phyloP scores from a whole-genome alignment of 2,888 invertebrate genomes.

The Girardia tigrina region DNA sequence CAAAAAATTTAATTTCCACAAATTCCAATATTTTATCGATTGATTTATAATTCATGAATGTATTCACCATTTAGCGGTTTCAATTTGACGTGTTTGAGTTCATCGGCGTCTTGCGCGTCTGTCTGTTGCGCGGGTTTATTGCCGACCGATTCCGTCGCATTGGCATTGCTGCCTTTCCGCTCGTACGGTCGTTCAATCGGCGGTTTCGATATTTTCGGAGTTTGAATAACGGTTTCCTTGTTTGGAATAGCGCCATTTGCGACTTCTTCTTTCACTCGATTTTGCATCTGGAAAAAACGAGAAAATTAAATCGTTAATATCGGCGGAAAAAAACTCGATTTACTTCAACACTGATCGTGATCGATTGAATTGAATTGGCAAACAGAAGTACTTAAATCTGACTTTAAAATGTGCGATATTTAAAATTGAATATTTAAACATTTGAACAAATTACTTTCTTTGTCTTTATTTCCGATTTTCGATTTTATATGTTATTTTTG shows the following conservation, averaged over 20 bases:
- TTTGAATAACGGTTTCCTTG: not conserved
- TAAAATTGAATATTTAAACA: conserved; percentile 18
- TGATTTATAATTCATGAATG: too few relatives aligned
- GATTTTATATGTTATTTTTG: too few relatives aligned
- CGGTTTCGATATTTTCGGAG: not conserved
- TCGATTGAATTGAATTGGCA: not conserved
- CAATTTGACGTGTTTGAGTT: too few relatives aligned
- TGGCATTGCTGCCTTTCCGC: not conserved
- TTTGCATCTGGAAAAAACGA: not conserved
- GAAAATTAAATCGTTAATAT: not conserved
- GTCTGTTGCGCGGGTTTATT: too few relatives aligned
- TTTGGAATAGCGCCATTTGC: not conserved
- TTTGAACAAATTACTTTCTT: conserved; percentile 16
- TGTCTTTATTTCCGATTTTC: too few relatives aligned
- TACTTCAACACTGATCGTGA: not conserved
- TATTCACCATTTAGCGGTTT: too few relatives aligned
- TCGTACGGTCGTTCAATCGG: not conserved
- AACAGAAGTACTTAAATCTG: not conserved
- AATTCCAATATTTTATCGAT: too few relatives aligned
- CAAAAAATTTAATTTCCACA: too few relatives aligned
- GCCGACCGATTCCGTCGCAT: too few relatives aligned
- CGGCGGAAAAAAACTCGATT: not conserved
- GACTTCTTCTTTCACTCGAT: not conserved
- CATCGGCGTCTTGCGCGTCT: too few relatives aligned
- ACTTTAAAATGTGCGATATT: conserved; percentile 20